Evolutionary conservation across 2,797 vertebrate species (phyloP).

Genomic region (Discoglossus pictus): DNA sequence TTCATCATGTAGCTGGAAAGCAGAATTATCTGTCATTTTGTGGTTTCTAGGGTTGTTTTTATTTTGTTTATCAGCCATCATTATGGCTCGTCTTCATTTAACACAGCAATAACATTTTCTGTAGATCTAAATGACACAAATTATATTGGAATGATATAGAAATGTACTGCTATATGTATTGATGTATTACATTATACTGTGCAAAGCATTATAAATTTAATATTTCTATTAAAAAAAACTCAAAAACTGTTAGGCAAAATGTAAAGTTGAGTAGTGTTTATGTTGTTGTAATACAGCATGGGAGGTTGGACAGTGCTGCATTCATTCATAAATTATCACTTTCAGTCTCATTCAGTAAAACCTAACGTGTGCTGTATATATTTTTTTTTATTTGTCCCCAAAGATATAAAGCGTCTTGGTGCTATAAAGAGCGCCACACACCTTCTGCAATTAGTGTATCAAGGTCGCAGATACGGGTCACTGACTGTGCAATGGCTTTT

Average conservation of each 20-base stretch:
- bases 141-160: too few relatives aligned
- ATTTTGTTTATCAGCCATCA: too few relatives aligned
- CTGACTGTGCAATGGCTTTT: not conserved
- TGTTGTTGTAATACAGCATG: constrained; percentile 12
- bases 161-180: too few relatives aligned
- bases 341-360: constrained; percentile 32
- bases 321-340: constrained; percentile 47
- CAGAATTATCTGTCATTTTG: too few relatives aligned
- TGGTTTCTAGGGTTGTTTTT: too few relatives aligned
- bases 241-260: not conserved
- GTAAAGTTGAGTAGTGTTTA: not conserved
- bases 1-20: too few relatives aligned
- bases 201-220: constrained; percentile 13
- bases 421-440: constrained; percentile 10
- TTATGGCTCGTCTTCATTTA: too few relatives aligned
- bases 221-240: constrained; percentile 6
- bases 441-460: constrained; percentile 22
- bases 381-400: not conserved
- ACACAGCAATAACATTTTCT: too few relatives aligned
- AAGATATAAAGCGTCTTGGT: not conserved
- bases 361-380: not conserved
- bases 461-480: constrained; percentile 1
- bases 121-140: too few relatives aligned
- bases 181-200: too few relatives aligned
- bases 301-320: constrained; percentile 18